Conservation (phyloP, 2,888 invertebrate species). For the Barypeithes pellucidus region DNA sequence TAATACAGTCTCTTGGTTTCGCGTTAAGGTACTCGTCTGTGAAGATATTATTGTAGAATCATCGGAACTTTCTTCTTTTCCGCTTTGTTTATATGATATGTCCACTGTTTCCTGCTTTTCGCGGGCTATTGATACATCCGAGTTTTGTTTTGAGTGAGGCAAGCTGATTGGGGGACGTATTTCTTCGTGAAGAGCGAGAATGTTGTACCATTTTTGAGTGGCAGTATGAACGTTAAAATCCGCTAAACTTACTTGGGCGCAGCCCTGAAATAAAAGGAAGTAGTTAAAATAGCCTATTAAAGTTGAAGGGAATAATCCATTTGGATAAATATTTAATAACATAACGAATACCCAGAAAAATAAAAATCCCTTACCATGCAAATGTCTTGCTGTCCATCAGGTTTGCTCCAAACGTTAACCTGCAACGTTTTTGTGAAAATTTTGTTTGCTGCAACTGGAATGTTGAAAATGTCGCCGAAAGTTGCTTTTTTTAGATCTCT, state of each 20-base stretch:
- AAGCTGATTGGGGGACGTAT: constrained; percentile 38
- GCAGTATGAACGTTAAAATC: constrained; percentile 91
- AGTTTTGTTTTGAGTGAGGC: constrained; percentile 32
- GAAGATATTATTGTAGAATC: constrained; percentile 97
- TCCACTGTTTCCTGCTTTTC: constrained; percentile 61
- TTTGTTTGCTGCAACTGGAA: constrained; percentile 84
- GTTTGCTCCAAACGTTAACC: constrained; percentile 88
- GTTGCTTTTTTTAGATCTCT: constrained; percentile 82
- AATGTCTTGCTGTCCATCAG: constrained; percentile 80
- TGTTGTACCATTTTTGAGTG: constrained; percentile 95
- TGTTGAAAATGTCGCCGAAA: constrained; percentile 85
- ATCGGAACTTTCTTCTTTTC: constrained; percentile 93
- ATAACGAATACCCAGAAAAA: background rate
- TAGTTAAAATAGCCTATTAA: constrained; percentile 11
- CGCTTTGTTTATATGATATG: constrained; percentile 58
- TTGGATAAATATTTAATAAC: background rate
- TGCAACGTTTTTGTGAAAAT: constrained; percentile 91
- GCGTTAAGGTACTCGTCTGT: constrained; percentile 94
- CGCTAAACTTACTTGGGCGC: constrained; percentile 95
- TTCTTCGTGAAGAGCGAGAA: constrained; percentile 81
- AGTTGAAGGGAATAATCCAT: background rate
- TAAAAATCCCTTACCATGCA: constrained; percentile 82
- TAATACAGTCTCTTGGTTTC: constrained; percentile 82
- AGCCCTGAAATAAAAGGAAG: constrained; percentile 79
- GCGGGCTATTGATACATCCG: constrained; percentile 71